Evolutionary conservation across 2,113 vertebrate genomes (phyloP).

Genomic region (Peromyscus polionotus): DNA sequence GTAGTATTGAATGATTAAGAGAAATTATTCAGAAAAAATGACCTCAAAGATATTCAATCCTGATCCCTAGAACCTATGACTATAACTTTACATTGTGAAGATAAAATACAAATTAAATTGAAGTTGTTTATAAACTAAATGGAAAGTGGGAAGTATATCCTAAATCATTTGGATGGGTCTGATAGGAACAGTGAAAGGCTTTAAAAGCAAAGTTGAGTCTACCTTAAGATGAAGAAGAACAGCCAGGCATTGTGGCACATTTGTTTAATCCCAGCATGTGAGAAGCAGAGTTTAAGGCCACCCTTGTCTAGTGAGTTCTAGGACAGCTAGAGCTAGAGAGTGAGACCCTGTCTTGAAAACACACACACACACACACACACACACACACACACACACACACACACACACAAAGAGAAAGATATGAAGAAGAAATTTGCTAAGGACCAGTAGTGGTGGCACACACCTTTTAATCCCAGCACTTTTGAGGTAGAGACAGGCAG

Average conservation of each 20-base stretch:
- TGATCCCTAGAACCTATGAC: not conserved
- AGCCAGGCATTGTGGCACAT: not conserved
- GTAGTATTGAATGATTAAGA: not conserved
- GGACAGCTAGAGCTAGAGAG: not conserved
- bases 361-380: not conserved
- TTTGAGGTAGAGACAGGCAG: not conserved
- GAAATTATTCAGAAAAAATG: not conserved
- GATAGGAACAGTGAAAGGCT: not conserved
- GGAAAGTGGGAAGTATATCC: not conserved
- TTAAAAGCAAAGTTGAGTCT: not conserved
- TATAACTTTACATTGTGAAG: not conserved
- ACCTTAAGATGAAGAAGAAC: not conserved
- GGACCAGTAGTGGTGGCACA: not conserved
- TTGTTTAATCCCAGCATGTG: not conserved
- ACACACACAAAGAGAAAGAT: no score
- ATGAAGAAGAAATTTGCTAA: not conserved
- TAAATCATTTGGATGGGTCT: not conserved
- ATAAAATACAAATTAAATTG: not conserved
- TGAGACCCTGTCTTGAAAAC: not conserved
- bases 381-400: no score
- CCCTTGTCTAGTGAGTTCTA: not conserved
- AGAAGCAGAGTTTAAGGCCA: not conserved
- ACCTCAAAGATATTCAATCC: not conserved
- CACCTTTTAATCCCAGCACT: not conserved
- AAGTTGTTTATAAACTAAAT: constrained; percentile 4